Base-by-base conservation (phyloP, 2,797 vertebrate species). In the Muscicapa comitata region DNA sequence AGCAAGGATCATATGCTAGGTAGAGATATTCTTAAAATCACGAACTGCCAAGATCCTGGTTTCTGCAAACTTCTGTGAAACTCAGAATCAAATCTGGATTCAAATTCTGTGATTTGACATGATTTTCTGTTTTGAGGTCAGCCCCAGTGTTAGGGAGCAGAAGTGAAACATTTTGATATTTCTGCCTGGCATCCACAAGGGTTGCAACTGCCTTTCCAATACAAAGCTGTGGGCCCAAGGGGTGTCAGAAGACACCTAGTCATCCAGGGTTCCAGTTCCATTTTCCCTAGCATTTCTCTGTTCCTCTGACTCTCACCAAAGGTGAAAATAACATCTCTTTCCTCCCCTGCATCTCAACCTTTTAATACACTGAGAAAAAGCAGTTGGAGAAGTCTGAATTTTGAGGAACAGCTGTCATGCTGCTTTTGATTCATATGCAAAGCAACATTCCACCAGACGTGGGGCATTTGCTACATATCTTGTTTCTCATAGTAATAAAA, bases 341-440 rank as follows among this genome's bases (percentile, higher is more conserved):
- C 6, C 3, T 4, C 1, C 21, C 5, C 5, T 20, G 6, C 17
- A 40, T 29, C n/a, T 82, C 20, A 43, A 10, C 4, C 2, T 74
- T 63, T 31, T 50, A 71, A 50, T 47, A 45, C 0, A 1, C 10
- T 40, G 29, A 70, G 5, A 37, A 76, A 73, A 84, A 86, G 9
- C 10, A 35, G 25, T 18, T 86, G 17, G 6, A 89, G 14, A 86
- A 72, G 5, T 20, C 20, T 37, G 51, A 67, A 28, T 87, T 87
- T 48, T 86, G 65, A 73, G 53, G 12, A 48, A n/a, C 24, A 45
- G 12, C 2, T 85, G 90, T 82, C 38, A 26, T 35, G 29, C 35
- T 73, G 28, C 7, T 25, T 80, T 83, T 45, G 12, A 43, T 58
- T 16, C 14, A 33, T 19, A 15, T 18, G 11, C 20, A 84, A 57